Conservation (phyloP, 1,140 invertebrate genomes). For the Drosophila orena region DNA sequence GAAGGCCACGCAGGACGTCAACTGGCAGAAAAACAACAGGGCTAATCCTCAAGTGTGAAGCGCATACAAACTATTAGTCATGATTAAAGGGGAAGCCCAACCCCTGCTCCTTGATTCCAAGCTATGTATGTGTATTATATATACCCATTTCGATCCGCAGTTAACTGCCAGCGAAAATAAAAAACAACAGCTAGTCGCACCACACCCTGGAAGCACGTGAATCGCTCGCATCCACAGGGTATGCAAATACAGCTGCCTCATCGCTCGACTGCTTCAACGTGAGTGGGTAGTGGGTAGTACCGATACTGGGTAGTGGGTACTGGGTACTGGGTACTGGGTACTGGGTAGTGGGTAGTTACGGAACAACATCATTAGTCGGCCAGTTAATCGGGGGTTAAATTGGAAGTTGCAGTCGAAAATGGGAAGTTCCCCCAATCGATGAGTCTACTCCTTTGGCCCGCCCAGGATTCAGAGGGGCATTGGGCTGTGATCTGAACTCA, state of each 20-base stretch:
- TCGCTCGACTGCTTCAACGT: slow-evolving; percentile 18
- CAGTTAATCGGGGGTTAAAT: slow-evolving; percentile 19
- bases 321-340: too few relatives aligned
- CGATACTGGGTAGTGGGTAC: too few relatives aligned
- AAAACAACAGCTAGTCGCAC: slow-evolving; percentile 10
- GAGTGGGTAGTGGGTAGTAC: background rate
- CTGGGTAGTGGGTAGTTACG: slow-evolving; percentile 40
- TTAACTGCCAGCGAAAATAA: background rate
- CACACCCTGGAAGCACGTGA: slow-evolving; percentile 27
- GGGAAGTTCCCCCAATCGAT: background rate
- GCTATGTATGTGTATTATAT: too few relatives aligned
- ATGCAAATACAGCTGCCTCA: slow-evolving; percentile 78
- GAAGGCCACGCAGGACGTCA: slow-evolving; percentile 19
- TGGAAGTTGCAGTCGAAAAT: background rate
- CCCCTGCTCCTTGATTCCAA: background rate
- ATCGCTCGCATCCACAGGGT: slow-evolving; percentile 13
- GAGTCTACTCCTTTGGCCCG: background rate
- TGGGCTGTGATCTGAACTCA: slow-evolving; percentile 30
- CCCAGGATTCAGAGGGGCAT: background rate
- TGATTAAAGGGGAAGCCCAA: slow-evolving; percentile 56
- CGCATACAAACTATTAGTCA: slow-evolving; percentile 82
- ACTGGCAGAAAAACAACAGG: background rate
- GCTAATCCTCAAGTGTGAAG: slow-evolving; percentile 82
- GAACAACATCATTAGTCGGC: slow-evolving; percentile 47
- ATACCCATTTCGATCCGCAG: slow-evolving; percentile 9